Conservation (phyloP, 2,113 vertebrate genomes). For the Rousettus leschenaultii region DNA sequence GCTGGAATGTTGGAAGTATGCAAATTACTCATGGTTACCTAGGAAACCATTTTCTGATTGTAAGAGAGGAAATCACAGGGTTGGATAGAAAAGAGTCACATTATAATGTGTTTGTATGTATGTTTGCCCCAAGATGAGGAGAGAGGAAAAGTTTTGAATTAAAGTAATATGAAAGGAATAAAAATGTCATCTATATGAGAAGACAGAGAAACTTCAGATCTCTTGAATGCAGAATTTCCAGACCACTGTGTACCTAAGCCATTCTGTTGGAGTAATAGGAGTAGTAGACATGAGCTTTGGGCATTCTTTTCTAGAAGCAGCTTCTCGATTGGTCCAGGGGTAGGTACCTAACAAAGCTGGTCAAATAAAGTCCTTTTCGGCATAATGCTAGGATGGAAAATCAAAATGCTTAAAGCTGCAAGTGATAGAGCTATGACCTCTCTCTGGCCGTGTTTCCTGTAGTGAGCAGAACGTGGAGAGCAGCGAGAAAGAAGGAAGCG, state of each 20-base stretch:
- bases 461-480: neutral
- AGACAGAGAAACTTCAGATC: neutral
- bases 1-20: neutral
- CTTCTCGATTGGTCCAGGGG: neutral
- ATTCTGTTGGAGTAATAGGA: neutral
- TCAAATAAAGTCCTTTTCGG: neutral
- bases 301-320: neutral
- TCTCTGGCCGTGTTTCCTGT: neutral
- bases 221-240: neutral
- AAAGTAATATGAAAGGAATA: neutral
- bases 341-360: neutral
- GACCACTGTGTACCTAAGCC: neutral
- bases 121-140: neutral
- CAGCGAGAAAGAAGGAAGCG: neutral
- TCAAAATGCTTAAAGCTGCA: neutral
- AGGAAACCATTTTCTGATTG: neutral
- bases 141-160: neutral
- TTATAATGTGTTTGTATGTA: neutral
- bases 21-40: neutral
- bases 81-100: neutral
- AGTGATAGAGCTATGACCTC: neutral
- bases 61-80: neutral
- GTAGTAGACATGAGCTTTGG: neutral
- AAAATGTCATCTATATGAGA: neutral
- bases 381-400: neutral